Conservation (phyloP, 1,140 invertebrate species). For the Polypedilum pembai region DNA sequence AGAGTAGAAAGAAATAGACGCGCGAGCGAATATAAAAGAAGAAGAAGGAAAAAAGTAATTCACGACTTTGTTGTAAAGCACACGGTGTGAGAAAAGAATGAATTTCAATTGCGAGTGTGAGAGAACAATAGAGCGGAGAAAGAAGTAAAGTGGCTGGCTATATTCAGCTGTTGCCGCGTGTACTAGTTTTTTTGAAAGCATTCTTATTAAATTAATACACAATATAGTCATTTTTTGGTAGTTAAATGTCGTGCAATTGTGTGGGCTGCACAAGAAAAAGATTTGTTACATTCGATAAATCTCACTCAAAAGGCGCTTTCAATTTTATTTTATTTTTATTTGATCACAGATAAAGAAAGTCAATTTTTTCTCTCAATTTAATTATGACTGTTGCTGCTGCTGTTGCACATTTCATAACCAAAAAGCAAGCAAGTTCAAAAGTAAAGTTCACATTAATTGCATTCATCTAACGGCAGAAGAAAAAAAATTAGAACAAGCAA, state of each 20-base stretch:
- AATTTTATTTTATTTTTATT: too few species aligned
- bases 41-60: neutral
- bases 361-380: too few species aligned
- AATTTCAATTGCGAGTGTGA: neutral
- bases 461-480: neutral
- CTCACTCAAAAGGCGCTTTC: too few species aligned
- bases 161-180: neutral
- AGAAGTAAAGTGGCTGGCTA: neutral
- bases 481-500: constrained; percentile 6
- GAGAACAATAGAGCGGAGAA: neutral
- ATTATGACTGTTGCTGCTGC: too few species aligned
- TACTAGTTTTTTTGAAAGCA: constrained; percentile 2
- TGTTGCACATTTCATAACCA: too few species aligned
- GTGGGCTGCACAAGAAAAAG: too few species aligned
- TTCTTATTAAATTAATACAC: too few species aligned
- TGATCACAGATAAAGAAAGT: too few species aligned
- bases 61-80: constrained; percentile 15
- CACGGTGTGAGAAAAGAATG: neutral
- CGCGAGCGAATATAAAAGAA: too few species aligned
- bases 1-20: too few species aligned
- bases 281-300: too few species aligned
- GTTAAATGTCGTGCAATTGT: neutral
- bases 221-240: neutral
- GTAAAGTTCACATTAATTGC: neutral
- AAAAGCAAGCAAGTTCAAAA: neutral